Conservation (phyloP, 2,113 vertebrate species). For the Myocastor coypus region DNA sequence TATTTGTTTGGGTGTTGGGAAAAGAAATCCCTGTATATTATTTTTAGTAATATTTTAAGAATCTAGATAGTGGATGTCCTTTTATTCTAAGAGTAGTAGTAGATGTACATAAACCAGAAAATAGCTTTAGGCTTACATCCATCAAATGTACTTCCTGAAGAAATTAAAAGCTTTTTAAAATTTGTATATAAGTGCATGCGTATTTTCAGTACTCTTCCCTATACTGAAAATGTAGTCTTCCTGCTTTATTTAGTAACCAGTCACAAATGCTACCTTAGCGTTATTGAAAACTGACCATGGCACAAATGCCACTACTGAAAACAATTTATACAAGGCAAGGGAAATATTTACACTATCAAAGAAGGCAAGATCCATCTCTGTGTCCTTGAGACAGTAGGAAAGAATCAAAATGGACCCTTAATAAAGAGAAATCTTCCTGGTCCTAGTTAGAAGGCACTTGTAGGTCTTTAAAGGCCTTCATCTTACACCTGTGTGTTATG, state of each 20-base stretch:
- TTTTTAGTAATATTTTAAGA: slow-evolving; percentile 36
- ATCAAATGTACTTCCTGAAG: background rate
- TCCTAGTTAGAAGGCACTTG: background rate
- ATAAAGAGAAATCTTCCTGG: background rate
- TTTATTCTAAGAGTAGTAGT: slow-evolving; percentile 16
- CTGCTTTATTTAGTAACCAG: background rate
- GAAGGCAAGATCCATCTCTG: background rate
- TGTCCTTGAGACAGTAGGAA: background rate
- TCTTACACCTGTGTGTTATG: background rate
- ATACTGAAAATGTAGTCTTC: background rate
- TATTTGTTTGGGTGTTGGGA: background rate
- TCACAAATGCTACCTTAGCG: background rate
- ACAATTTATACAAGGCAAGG: slow-evolving; percentile 9
- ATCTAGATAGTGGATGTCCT: slow-evolving; percentile 34
- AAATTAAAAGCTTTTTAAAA: slow-evolving; percentile 20
- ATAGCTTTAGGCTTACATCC: background rate
- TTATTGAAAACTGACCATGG: background rate
- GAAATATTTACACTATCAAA: background rate
- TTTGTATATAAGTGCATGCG: background rate
- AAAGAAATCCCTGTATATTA: background rate
- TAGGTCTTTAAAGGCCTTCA: background rate
- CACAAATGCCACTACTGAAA: background rate
- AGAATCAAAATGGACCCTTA: slow-evolving; percentile 14
- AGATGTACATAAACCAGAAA: background rate
- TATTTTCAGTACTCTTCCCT: slow-evolving; percentile 19